These are phyloP conservation scores for Macrobrachium nipponense DNA, from an alignment of 1,140 invertebrate species.

Conservation along the genomic window DNA sequence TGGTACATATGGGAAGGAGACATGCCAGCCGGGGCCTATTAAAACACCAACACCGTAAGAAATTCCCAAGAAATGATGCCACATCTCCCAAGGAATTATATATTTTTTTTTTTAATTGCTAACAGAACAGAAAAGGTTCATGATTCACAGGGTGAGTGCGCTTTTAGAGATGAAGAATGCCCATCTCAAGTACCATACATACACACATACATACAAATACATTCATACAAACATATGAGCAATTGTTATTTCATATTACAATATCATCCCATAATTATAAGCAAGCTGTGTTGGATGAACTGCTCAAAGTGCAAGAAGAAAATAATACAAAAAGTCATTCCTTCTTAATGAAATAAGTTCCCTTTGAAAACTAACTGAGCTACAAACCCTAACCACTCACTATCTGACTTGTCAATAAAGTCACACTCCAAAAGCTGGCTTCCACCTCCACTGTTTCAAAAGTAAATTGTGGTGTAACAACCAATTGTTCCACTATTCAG, in stretches of 20 bases:
- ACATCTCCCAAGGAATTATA: conserved; percentile 39
- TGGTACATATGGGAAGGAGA: conserved; percentile 87
- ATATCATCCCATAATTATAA: too few species aligned
- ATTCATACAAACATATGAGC: not conserved
- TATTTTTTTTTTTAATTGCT: conserved; percentile 6
- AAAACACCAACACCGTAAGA: conserved; percentile 64
- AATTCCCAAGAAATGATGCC: conserved; percentile 33
- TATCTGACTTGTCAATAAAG: too few species aligned
- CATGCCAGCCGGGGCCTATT: conserved; percentile 88
- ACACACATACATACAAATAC: not conserved
- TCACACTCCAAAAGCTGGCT: too few species aligned
- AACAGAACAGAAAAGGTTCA: conserved; percentile 8
- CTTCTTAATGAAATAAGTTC: too few species aligned
- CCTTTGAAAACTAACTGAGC: too few species aligned
- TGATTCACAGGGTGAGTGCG: conserved; percentile 5
- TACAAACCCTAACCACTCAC: too few species aligned
- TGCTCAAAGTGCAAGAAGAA: too few species aligned
- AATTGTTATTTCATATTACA: not conserved
- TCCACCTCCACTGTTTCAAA: too few species aligned
- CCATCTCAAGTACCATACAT: conserved; percentile 27
- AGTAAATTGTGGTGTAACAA: too few species aligned
- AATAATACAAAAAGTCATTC: too few species aligned
- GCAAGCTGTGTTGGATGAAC: too few species aligned
- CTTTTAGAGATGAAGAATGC: conserved; percentile 6
- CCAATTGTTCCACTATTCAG: too few species aligned